phyloP scores from a whole-genome alignment of 2,113 vertebrate genomes.

The Redunca redunca region DNA sequence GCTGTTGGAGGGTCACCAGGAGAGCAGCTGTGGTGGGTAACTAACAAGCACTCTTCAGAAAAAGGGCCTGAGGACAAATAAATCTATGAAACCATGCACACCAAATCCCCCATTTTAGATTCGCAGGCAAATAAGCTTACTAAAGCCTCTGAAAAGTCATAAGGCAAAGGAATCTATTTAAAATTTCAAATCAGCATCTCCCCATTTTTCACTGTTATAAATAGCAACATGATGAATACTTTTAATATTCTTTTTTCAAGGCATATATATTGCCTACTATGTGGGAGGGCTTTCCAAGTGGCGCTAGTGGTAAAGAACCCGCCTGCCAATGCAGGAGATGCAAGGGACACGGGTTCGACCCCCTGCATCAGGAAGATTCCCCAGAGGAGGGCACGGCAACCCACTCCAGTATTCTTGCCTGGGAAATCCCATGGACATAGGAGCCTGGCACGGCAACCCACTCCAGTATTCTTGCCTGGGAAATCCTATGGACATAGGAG shows the following conservation, averaged over 20 bases:
- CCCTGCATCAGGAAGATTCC: background rate
- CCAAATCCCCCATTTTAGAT: background rate
- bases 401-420: background rate
- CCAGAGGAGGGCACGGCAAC: background rate
- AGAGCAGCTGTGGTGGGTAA: background rate
- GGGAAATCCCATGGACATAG: background rate
- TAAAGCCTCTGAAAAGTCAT: background rate
- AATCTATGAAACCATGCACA: background rate
- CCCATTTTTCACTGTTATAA: background rate
- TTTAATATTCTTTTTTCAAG: background rate
- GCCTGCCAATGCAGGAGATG: background rate
- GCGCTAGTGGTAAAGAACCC: background rate
- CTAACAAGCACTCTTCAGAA: background rate
- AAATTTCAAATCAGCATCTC: background rate
- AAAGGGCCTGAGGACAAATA: background rate
- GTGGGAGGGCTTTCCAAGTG: background rate
- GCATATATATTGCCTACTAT: background rate
- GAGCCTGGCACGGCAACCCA: background rate
- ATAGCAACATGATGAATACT: background rate
- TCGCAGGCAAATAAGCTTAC: background rate
- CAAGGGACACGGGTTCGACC: accelerated
- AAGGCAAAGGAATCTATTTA: background rate
- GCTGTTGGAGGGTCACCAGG: background rate
- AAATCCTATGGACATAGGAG: background rate
- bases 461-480: background rate